Percentiles rank a stretch among this genome's conserved stretches.
Conservation (phyloP, 2,888 invertebrate species). For the Deroplatys truncata region DNA sequence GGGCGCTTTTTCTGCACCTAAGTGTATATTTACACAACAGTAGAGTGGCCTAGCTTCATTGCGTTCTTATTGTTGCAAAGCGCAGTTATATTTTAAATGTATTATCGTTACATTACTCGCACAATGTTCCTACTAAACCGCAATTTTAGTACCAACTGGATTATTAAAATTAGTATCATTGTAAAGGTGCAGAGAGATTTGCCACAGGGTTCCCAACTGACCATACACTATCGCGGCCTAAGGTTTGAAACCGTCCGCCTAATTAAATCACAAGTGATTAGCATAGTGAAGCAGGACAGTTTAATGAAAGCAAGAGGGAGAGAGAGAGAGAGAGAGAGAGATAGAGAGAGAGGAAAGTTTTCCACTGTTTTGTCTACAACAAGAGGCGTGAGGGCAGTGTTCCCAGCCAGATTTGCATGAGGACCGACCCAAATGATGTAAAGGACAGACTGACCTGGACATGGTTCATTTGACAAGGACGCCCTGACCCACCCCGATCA, state of each 20-base stretch:
- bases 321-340: too few relatives aligned
- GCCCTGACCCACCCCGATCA: not conserved
- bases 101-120: too few relatives aligned
- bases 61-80: too few relatives aligned
- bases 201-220: not conserved
- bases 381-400: not conserved
- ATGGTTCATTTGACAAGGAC: not conserved
- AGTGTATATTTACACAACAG: too few relatives aligned
- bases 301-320: too few relatives aligned
- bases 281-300: not conserved
- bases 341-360: not conserved
- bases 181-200: too few relatives aligned
- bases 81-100: too few relatives aligned
- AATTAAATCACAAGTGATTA: not conserved
- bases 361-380: not conserved
- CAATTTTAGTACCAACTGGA: too few relatives aligned
- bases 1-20: too few relatives aligned
- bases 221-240: not conserved
- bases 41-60: too few relatives aligned
- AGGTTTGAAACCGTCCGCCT: not conserved
- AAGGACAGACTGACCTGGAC: not conserved
- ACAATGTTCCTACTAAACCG: too few relatives aligned
- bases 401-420: not conserved
- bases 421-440: not conserved
- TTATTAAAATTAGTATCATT: too few relatives aligned